A percentile compares a stretch with the other conserved stretches of the same genome.
Evolutionary conservation across 2,113 vertebrate genomes (phyloP).

Genomic region (Odontesthes bonariensis): DNA sequence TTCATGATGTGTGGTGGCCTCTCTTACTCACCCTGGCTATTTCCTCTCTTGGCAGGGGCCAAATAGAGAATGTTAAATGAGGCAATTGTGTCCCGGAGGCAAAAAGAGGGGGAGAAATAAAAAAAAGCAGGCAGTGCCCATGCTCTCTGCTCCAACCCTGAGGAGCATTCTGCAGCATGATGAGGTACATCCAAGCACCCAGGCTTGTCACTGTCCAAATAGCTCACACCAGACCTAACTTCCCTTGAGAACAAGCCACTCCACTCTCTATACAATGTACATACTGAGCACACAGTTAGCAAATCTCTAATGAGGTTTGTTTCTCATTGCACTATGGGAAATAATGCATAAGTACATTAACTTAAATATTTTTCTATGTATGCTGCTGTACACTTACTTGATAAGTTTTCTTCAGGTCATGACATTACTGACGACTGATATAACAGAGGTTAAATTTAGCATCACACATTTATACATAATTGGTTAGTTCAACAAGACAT

Average conservation of each 20-base stretch:
- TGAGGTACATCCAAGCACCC: conserved; percentile 70
- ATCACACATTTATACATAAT: neutral
- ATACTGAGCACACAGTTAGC: neutral
- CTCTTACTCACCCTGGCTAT: conserved; percentile 79
- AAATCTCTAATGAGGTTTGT: conserved; percentile 16
- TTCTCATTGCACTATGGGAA: neutral
- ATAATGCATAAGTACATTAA: neutral
- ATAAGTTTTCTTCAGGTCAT: no score
- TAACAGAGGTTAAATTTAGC: no score
- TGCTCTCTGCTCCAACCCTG: conserved; percentile 74
- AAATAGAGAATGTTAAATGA: conserved; percentile 87
- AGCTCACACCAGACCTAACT: conserved; percentile 45
- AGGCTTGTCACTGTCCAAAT: conserved; percentile 48
- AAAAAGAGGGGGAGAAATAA: conserved; percentile 66
- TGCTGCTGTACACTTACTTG: no score
- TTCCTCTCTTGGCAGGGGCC: conserved; percentile 83
- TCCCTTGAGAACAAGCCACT: conserved; percentile 36
- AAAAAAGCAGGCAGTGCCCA: conserved; percentile 61
- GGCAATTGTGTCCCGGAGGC: conserved; percentile 84
- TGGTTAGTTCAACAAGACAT: neutral
- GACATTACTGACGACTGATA: no score
- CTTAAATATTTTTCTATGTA: no score
- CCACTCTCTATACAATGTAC: conserved; percentile 10
- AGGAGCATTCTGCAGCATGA: conserved; percentile 75
- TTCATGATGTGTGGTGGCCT: conserved; percentile 80